Conservation (phyloP, 2,888 invertebrate species). For the Rhopalosiphum nymphaeae region DNA sequence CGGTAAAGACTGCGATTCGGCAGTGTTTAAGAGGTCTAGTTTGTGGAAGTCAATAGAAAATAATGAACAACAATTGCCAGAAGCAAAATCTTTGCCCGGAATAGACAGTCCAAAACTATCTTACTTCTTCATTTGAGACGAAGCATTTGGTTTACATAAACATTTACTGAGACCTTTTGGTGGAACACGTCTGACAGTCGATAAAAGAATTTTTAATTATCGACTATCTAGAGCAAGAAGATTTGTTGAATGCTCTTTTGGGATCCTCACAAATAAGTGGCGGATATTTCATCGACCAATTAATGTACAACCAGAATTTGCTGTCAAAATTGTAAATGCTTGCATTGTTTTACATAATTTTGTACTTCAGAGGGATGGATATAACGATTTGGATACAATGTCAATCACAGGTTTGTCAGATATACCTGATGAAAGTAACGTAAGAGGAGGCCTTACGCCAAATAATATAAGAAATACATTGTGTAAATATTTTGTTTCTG, state of each 20-base stretch:
- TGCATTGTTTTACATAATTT: conserved; percentile 67
- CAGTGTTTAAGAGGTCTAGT: conserved; percentile 67
- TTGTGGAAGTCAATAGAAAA: conserved; percentile 66
- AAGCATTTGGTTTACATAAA: conserved; percentile 67
- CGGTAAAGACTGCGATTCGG: conserved; percentile 69
- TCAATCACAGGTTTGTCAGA: conserved; percentile 67
- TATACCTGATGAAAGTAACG: conserved; percentile 66
- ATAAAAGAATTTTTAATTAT: conserved; percentile 68
- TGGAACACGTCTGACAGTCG: conserved; percentile 66
- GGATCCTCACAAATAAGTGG: conserved; percentile 69
- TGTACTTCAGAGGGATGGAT: conserved; percentile 67
- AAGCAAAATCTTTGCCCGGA: conserved; percentile 67
- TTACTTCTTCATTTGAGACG: conserved; percentile 69
- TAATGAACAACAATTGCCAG: conserved; percentile 67
- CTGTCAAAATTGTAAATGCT: conserved; percentile 68
- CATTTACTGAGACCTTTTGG: conserved; percentile 67
- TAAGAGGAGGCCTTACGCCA: conserved; percentile 64
- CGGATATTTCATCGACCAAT: conserved; percentile 66
- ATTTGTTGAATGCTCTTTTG: conserved; percentile 68
- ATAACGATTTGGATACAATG: conserved; percentile 66
- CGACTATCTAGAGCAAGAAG: conserved; percentile 67
- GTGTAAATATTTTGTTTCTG: conserved; percentile 50
- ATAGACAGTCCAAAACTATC: conserved; percentile 67
- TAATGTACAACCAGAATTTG: conserved; percentile 68
- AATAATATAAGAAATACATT: conserved; percentile 67